Conservation (phyloP, 2,113 vertebrate genomes). For the Chloebia gouldiae region DNA sequence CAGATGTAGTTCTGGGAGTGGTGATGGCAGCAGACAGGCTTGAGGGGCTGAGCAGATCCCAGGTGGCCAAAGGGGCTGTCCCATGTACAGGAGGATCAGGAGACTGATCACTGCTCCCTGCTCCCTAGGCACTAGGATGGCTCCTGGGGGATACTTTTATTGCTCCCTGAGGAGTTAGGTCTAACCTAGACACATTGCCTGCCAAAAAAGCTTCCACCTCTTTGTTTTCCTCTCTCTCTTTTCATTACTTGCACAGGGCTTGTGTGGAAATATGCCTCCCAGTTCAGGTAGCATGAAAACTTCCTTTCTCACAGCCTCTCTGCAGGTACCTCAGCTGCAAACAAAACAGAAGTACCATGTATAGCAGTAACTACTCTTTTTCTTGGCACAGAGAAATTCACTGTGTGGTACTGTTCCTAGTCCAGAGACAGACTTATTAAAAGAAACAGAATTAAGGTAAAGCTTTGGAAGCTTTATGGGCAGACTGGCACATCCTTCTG, state of each 20-base stretch:
- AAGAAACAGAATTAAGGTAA: not conserved
- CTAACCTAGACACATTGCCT: not conserved
- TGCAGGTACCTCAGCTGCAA: not conserved
- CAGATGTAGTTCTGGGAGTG: accelerated
- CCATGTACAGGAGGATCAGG: not conserved
- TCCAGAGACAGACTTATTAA: not conserved
- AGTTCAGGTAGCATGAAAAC: not conserved
- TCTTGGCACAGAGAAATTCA: not conserved
- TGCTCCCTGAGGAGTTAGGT: not conserved
- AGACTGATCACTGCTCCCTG: not conserved
- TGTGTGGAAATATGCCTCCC: not conserved
- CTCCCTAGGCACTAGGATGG: not conserved
- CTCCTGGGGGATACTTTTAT: not conserved
- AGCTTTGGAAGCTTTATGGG: not conserved
- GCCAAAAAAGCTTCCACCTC: not conserved
- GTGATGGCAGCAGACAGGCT: not conserved
- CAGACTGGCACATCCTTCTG: not conserved
- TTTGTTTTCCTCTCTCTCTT: not conserved
- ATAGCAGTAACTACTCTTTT: not conserved
- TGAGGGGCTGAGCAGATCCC: not conserved
- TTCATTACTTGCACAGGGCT: not conserved
- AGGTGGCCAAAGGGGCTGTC: not conserved
- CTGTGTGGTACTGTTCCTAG: not conserved
- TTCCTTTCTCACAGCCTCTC: not conserved
- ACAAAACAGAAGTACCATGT: not conserved